Conservation (phyloP, 1,140 invertebrate genomes). For the Gryllus bimaculatus region DNA sequence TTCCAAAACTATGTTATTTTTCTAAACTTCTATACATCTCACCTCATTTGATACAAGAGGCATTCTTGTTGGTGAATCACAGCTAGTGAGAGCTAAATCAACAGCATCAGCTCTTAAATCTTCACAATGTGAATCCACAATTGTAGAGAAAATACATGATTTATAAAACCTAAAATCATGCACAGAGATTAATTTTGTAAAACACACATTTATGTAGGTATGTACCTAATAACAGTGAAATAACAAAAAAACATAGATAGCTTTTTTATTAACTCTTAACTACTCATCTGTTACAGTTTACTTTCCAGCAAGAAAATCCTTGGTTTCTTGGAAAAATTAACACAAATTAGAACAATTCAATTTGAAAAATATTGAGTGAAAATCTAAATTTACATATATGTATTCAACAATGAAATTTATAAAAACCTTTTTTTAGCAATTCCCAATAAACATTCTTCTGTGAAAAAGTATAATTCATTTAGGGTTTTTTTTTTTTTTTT, state of each 20-base stretch:
- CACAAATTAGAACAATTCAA: neutral
- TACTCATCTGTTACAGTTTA: neutral
- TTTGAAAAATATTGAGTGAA: neutral
- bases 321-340: neutral
- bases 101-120: slow-evolving; percentile 31
- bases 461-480: too few species aligned
- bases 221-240: neutral
- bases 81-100: slow-evolving; percentile 23
- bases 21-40: neutral
- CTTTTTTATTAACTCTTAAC: neutral
- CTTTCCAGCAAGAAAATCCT: neutral
- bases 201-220: neutral
- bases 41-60: slow-evolving; percentile 14
- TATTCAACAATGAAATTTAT: too few species aligned
- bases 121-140: slow-evolving; percentile 32
- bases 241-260: neutral
- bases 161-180: slow-evolving; percentile 32
- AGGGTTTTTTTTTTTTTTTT: too few species aligned
- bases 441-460: too few species aligned
- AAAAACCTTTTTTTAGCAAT: too few species aligned
- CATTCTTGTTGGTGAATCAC: neutral
- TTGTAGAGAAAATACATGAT: slow-evolving; percentile 36
- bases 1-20: neutral
- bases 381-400: too few species aligned
- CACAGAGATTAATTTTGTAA: neutral